Evolutionary conservation across 2,888 invertebrate genomes (phyloP), one percentile per base, ranked within the genome.

Genomic region (Philaethria dido): DNA sequence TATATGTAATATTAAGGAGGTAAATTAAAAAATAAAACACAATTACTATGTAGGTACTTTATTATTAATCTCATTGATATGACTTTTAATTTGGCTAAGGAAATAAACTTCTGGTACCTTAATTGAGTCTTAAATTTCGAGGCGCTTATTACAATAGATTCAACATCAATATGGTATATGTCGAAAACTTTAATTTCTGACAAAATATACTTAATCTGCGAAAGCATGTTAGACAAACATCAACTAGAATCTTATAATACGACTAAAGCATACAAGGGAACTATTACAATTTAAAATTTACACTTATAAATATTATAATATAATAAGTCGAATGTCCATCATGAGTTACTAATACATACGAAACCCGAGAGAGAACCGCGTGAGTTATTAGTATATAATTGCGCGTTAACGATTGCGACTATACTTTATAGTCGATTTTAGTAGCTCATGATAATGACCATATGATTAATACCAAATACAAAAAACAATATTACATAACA

Each of bases 71-170:
- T 90, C 85, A 86, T 89, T 92, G 92, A 92, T 92, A 92, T 92
- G 92, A 91, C 86, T 92, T 85, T 85, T 86, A 89, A 87, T 89
- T 89, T 90, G 89, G 89, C 91, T 89, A 91, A 86, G 77, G 80
- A 88, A 89, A 88, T 86, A 80, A 80, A 84, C 79, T 83, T 76
- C 77, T 80, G 78, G 80, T 79, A 78, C 77, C 78, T 44, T 75
- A 83, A 80, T 77, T 82, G 82, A 62, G 54, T 62, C 54, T 62
- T 54, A 42, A 39, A 52, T 42, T 57, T 57, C 55, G 39, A 57
- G 55, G n/a, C 39, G 55, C 55, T 57, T 57, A 20, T 22, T 39
- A 57, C 55, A 39, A 39, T 39, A 55, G 14, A 55, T 39, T 18
- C 20, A 22, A 39, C 39, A 57, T 42, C 55, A 57, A 42, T n/a